These are phyloP conservation scores for Bothrops jararaca DNA, from an alignment of 2,113 vertebrate genomes.

Conservation along the genomic window DNA sequence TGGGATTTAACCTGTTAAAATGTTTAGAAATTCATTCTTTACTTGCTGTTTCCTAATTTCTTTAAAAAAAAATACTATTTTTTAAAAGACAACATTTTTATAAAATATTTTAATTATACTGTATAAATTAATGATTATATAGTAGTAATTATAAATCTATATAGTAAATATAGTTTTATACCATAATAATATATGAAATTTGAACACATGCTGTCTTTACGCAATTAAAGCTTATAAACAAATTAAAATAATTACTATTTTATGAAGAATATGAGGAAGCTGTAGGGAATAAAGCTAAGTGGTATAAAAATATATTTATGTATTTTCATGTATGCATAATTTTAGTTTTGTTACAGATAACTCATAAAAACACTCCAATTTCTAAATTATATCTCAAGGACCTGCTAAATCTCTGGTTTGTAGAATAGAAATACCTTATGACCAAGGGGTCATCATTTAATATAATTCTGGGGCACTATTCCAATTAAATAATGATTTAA, in stretches of 20 bases:
- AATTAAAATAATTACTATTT: not conserved
- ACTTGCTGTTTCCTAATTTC: not conserved
- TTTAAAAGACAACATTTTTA: not conserved
- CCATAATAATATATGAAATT: slow-evolving; percentile 1
- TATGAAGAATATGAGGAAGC: not conserved
- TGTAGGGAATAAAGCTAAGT: not conserved
- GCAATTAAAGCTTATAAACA: slow-evolving; percentile 3
- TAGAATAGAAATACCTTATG: not conserved
- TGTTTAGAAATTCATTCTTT: not conserved
- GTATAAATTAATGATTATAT: not conserved
- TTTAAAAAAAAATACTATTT: not conserved
- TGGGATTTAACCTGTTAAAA: slow-evolving; percentile 17
- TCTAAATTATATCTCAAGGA: not conserved
- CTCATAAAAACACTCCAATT: not conserved
- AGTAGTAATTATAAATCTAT: not conserved
- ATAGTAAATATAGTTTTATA: not conserved
- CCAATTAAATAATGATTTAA: not conserved
- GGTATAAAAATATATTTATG: not conserved
- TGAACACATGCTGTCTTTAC: not conserved
- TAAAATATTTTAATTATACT: not conserved
- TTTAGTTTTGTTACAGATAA: not conserved
- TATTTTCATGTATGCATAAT: not conserved
- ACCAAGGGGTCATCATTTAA: not conserved
- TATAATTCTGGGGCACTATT: not conserved
- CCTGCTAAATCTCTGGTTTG: not conserved